Base-by-base conservation (phyloP, 2,888 invertebrate genomes). In the Diarsia dahlii region DNA sequence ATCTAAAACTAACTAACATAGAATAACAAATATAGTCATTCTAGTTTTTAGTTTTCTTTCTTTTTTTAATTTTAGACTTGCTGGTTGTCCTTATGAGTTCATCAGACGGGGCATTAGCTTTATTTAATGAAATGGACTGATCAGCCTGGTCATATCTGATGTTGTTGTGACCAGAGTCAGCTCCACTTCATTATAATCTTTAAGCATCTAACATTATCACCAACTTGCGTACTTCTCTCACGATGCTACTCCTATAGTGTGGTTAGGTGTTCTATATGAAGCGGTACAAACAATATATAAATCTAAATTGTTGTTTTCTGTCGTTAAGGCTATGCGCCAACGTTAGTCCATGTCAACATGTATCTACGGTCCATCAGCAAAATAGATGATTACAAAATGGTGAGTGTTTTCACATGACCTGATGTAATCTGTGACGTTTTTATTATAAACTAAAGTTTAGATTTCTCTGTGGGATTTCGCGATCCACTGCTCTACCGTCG, bases 371-470 rank as follows among this genome's bases (percentile, higher is more conserved):
- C 99, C 97, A 99, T 99, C 97, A 99, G 99, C 98, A 99, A 99
- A 98, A 99, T 99, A 97, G 99, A 99, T 97, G 99, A 99, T 98
- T 99, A 99, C 97, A 99, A 99, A 97, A 99, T 99, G 99, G 99
- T 99, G 98, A 99, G 99, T 98, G 92, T 95, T 90, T 91, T 89
- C 92, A 94, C 90, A 90, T 90, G 89, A 91, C 89, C 91, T 72
- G 85, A 87, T 84, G 89, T 86, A 84, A 85, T 84, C 89, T 88
- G 88, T 89, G 78, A 84, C 88, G 90, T 87, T 95, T 95, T 94
- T 95, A 95, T 95, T 95, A 93, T 94, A 92, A 92, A 94, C 89
- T 89, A 91, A 93, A 92, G 94, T 93, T 92, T 88, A 85, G 75
- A 81, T 78, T 69, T 75, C 45, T 73, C 56, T 71, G 80, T 82